Conservation (phyloP, 2,888 invertebrate genomes). For the Blomia tropicalis region DNA sequence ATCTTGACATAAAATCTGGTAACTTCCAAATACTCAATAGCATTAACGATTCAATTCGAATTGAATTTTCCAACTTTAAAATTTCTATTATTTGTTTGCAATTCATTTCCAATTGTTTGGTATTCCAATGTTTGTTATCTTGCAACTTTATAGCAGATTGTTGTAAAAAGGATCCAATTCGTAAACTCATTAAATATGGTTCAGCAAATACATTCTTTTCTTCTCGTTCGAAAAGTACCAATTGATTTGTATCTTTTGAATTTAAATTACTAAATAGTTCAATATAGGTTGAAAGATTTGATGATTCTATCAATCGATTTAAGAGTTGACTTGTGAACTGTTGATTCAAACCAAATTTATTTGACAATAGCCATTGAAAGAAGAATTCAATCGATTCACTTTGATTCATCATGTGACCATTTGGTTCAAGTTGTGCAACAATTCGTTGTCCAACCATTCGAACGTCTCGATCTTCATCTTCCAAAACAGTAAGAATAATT, state of each 20-base stretch:
- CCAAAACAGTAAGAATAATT: conserved; percentile 6
- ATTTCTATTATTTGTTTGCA: background rate
- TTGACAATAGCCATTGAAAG: background rate
- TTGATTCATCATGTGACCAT: background rate
- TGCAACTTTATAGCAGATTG: background rate
- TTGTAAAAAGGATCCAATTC: background rate
- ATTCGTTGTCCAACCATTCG: background rate
- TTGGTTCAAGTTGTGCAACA: background rate
- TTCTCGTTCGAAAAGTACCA: conserved; percentile 21
- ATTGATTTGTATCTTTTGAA: background rate
- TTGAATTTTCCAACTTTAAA: background rate
- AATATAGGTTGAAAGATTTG: background rate
- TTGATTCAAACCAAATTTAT: background rate
- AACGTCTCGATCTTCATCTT: conserved; percentile 19
- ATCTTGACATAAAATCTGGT: background rate
- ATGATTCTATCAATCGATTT: background rate
- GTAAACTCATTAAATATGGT: conserved; percentile 5
- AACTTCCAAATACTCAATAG: background rate
- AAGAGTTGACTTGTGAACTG: background rate
- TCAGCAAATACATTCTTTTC: conserved; percentile 24
- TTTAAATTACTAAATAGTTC: background rate
- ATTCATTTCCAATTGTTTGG: background rate
- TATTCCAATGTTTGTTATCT: background rate
- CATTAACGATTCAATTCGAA: background rate
- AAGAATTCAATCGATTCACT: background rate